Base-by-base conservation (phyloP, 1,140 invertebrate species). In the Tetramorium simillimum region DNA sequence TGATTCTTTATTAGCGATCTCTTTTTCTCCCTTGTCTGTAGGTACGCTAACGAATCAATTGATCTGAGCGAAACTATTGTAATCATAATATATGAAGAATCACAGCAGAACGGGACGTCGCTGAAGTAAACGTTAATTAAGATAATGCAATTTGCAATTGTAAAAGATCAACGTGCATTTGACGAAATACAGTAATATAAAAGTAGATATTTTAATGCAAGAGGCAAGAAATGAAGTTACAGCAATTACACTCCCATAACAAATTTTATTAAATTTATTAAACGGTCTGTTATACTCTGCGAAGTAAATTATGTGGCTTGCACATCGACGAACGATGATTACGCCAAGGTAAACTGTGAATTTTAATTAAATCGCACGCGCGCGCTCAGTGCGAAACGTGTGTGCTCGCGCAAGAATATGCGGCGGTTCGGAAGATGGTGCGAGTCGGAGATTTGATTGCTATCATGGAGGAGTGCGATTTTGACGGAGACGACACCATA, bases 391-490 rank as follows among this genome's bases (percentile, higher is more conserved):
- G 81, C 24, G 28, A 33, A 73, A 60, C 24, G 18, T 6, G 33
- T 16, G 28, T 58, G 46, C 51, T 58, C 24, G 7, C 58, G 28
- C 43, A 78, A 62, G 49, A 76, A 85, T 69, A 49, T 58, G 24
- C 7, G 63, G 60, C 51, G 56, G 28, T 40, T 12, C 40, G 65
- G 87, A 89, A 92, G 89, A 95, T 94, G 92, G 77, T 94, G 67
- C 91, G 90, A 63, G 77, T 93, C 43, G 92, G 92, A 88, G 92
- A 90, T 87, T 78, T 93, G 85, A 87, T 93, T 67, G 93, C 91
- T 70, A 93, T 93, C 53, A 94, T 93, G 93, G 93, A 94, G 70
- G 93, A 94, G 75, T 89, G 88, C 87, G 90, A 94, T 56, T 86
- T 88, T 77, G 92, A 93, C 69, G 89, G 90, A 43, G 92, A 94